Evolutionary conservation across 1,140 invertebrate genomes (phyloP).

Genomic region (Cryptotermes secundus): DNA sequence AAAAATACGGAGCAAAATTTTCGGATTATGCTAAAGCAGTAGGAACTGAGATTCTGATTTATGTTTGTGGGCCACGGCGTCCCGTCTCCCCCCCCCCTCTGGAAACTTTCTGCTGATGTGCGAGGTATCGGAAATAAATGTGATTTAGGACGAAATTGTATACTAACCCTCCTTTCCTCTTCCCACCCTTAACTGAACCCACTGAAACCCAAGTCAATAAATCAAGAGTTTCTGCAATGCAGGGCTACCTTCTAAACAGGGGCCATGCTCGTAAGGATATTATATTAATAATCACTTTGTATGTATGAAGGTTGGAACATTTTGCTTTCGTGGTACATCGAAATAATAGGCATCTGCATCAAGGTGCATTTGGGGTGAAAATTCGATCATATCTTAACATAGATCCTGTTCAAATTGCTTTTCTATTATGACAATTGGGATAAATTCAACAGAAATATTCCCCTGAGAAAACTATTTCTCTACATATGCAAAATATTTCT

Average conservation of each 20-base stretch:
- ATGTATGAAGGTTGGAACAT: too few species aligned
- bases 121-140: not conserved
- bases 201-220: constrained; percentile 12
- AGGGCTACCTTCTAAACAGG: not conserved
- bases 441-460: too few species aligned
- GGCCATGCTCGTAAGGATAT: too few species aligned
- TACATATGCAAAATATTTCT: too few species aligned
- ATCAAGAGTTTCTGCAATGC: not conserved
- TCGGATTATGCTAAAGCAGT: not conserved
- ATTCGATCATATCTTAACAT: too few species aligned
- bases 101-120: not conserved
- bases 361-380: too few species aligned
- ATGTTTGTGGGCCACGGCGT: not conserved
- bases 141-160: constrained; percentile 7
- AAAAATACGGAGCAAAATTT: not conserved
- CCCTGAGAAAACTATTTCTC: too few species aligned
- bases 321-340: too few species aligned
- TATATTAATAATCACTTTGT: too few species aligned
- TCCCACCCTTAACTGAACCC: not conserved
- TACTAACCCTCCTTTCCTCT: not conserved
- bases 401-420: too few species aligned
- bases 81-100: not conserved
- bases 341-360: too few species aligned
- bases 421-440: too few species aligned
- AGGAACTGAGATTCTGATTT: not conserved